These are phyloP conservation scores for Ceratitis capitata DNA, from an alignment of 1,140 invertebrate species.

Conservation along the genomic window DNA sequence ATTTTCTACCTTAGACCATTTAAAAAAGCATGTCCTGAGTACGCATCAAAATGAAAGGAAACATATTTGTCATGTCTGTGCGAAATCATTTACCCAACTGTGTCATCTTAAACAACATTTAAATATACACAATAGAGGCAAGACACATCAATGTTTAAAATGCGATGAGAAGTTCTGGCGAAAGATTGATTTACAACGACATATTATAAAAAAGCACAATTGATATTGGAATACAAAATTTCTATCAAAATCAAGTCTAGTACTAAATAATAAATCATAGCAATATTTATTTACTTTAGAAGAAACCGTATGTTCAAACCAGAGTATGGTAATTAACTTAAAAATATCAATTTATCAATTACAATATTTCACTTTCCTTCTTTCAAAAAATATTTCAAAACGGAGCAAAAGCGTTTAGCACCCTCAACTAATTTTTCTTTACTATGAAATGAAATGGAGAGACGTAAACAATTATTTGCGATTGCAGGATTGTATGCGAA, in stretches of 20 bases:
- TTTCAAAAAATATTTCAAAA: conserved; percentile 45
- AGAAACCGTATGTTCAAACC: too few species aligned
- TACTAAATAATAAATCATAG: too few species aligned
- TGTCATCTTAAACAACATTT: conserved; percentile 44
- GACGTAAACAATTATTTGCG: conserved; percentile 65
- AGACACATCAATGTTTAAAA: conserved; percentile 15
- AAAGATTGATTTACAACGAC: conserved; percentile 41
- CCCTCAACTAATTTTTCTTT: conserved; percentile 55
- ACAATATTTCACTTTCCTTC: neutral
- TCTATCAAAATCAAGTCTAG: too few species aligned
- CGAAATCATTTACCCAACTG: conserved; percentile 41
- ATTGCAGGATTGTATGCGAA: conserved; percentile 63
- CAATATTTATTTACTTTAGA: too few species aligned
- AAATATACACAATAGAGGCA: conserved; percentile 38
- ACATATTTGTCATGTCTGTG: conserved; percentile 40
- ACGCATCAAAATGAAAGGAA: conserved; percentile 45
- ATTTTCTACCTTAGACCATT: conserved; percentile 42
- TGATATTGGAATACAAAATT: too few species aligned
- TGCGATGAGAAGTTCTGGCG: conserved; percentile 41
- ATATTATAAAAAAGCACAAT: conserved; percentile 33
- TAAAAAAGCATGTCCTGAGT: conserved; percentile 45
- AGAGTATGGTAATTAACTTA: too few species aligned
- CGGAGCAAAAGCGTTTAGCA: conserved; percentile 48
- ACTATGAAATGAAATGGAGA: conserved; percentile 67
- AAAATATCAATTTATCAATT: too few species aligned